Base-by-base conservation (phyloP, 2,888 invertebrate species). In the Electrophaes corylata region DNA sequence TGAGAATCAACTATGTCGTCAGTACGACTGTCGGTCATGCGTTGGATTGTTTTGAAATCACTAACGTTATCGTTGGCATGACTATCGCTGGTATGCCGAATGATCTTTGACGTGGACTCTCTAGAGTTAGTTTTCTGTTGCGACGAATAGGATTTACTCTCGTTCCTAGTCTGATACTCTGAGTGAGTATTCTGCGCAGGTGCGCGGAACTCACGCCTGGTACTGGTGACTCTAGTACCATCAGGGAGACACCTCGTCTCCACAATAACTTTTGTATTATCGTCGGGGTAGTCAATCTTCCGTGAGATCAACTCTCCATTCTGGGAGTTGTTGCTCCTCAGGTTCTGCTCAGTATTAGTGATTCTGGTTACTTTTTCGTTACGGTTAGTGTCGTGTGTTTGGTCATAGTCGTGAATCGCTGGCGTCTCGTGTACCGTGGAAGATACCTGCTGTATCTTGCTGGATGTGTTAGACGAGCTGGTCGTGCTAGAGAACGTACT, bases 211-310 rank as follows among this genome's bases (percentile, higher is more conserved):
- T 95, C 95, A 33, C 94, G 93, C 40, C 93, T 92, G 16, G 94
- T 95, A 60, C 94, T 95, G n/a, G 94, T 95, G 0, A 95, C 93
- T 39, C 92, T 92, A 1, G 94, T 94, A 12, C 95, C 95, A 72
- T 94, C 95, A 0, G 94, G 93, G 39, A 95, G 81, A 45, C 93
- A 93, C 66, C 94, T 93, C 0, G 94, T 95, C 69, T 95, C 95
- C 11, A 94, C 94, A 5, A 94, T 92, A 63, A 94, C 93, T 84
- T 94, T 93, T 40, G 95, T 94, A 79, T 93, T 93, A 57, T 95
- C 93, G 76, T 95, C 94, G 47, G 94, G 93, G 79, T 94, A 93
- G 69, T 94, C 93, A 50, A 94, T 87, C 57, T 93, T 93, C 54
- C 92, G 91, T 4, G 94, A 93, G 11, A 93, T 91, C 57, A 93